Conservation (phyloP, 1,140 invertebrate genomes). For the Cydia splendana region DNA sequence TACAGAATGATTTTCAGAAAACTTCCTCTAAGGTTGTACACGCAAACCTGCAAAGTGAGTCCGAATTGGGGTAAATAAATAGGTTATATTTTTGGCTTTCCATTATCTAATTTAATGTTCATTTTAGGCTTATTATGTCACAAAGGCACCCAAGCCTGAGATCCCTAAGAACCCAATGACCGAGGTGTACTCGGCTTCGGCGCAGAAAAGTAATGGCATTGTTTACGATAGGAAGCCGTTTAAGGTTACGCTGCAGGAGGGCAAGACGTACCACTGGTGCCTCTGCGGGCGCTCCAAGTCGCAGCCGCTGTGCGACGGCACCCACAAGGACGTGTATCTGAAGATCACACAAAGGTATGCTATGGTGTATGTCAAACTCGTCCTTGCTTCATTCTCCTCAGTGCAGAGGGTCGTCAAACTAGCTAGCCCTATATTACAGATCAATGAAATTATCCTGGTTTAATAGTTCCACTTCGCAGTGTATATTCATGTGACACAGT, state of each 20-base stretch:
- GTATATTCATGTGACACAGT: too few species aligned
- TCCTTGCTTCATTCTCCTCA: too few species aligned
- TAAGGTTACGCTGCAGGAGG: conserved; percentile 85
- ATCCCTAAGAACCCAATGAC: conserved; percentile 84
- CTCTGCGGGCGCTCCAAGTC: conserved; percentile 94
- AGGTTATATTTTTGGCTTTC: conserved; percentile 19
- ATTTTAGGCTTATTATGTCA: conserved; percentile 55
- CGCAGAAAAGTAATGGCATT: conserved; percentile 84
- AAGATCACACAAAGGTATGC: conserved; percentile 83
- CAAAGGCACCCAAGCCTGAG: conserved; percentile 70
- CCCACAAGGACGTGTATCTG: conserved; percentile 88
- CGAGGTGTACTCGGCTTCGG: conserved; percentile 80
- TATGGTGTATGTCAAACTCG: too few species aligned
- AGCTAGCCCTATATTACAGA: too few species aligned
- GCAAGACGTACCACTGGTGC: conserved; percentile 96
- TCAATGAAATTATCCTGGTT: too few species aligned
- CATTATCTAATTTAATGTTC: conserved; percentile 34
- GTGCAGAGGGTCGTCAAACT: too few species aligned
- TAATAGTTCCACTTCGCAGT: too few species aligned
- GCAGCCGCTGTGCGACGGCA: conserved; percentile 97
- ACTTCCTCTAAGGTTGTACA: neutral
- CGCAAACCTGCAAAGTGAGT: neutral
- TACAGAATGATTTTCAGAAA: conserved; percentile 27
- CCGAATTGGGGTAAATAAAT: neutral
- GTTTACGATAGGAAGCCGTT: conserved; percentile 95